Percentiles rank a stretch among this genome's conserved stretches.
phyloP scores from a whole-genome alignment of 2,797 vertebrate species.

The Acrossocheilus fasciatus region DNA sequence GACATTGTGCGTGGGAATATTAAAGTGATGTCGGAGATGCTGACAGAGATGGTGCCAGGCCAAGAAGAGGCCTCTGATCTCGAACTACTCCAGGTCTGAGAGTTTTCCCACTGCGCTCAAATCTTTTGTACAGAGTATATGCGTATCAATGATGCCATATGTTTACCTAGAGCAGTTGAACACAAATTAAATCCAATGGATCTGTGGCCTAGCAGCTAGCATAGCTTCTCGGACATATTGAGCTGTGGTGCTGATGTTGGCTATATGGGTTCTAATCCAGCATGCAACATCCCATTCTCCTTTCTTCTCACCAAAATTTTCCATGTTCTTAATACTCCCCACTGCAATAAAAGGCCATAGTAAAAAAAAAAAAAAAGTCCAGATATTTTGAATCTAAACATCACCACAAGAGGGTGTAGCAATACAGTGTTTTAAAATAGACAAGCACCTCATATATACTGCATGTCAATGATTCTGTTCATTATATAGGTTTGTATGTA shows the following conservation, averaged over 20 bases:
- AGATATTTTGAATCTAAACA: background rate
- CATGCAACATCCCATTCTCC: background rate
- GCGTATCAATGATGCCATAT: background rate
- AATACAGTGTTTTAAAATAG: constrained; percentile 1
- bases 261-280: background rate
- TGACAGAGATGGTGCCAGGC: constrained; percentile 95
- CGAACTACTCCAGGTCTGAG: constrained; percentile 78
- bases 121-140: background rate
- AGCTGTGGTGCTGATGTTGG: background rate
- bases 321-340: background rate
- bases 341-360: background rate
- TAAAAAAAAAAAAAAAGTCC: background rate
- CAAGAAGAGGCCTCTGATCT: constrained; percentile 94
- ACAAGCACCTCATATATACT: background rate
- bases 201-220: background rate
- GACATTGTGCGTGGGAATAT: constrained; percentile 95
- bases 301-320: background rate
- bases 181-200: background rate
- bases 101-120: background rate
- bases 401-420: constrained; percentile 72
- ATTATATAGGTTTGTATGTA: background rate
- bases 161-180: background rate
- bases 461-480: background rate
- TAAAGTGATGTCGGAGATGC: constrained; percentile 99
- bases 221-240: background rate